Conservation (phyloP, 2,888 invertebrate species). For the Cephus pygmeus region DNA sequence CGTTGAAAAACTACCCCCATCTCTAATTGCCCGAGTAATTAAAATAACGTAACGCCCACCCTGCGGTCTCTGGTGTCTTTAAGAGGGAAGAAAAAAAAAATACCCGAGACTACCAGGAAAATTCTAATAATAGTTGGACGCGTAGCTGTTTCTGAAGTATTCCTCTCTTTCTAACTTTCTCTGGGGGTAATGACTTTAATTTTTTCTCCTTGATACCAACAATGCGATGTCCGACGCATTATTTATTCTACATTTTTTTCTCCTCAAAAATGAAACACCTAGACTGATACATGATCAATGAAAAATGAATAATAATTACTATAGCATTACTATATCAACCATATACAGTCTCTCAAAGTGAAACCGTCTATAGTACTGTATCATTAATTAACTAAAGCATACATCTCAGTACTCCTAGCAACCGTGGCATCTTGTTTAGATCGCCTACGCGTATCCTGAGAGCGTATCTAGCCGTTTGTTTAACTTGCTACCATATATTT, state of each 20-base stretch:
- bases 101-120: neutral
- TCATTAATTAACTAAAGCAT: neutral
- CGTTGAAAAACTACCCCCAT: slow-evolving; percentile 20
- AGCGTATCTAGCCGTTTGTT: neutral
- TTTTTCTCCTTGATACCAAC: neutral
- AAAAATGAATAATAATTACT: neutral
- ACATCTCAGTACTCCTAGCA: neutral
- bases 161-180: neutral
- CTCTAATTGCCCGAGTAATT: slow-evolving; percentile 25
- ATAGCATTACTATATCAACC: neutral
- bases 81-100: neutral
- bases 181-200: neutral
- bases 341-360: neutral
- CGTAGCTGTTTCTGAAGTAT: neutral
- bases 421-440: neutral
- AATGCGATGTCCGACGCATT: neutral
- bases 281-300: neutral
- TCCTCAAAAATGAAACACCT: neutral
- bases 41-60: slow-evolving; percentile 17
- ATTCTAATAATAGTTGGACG: neutral
- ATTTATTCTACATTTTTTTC: neutral
- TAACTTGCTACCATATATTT: neutral
- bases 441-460: neutral
- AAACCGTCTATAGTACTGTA: neutral
- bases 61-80: neutral